A percentile compares a stretch with the other conserved stretches of the same genome.
Conservation (phyloP, 2,113 vertebrate species). For the Apodemus speciosus region DNA sequence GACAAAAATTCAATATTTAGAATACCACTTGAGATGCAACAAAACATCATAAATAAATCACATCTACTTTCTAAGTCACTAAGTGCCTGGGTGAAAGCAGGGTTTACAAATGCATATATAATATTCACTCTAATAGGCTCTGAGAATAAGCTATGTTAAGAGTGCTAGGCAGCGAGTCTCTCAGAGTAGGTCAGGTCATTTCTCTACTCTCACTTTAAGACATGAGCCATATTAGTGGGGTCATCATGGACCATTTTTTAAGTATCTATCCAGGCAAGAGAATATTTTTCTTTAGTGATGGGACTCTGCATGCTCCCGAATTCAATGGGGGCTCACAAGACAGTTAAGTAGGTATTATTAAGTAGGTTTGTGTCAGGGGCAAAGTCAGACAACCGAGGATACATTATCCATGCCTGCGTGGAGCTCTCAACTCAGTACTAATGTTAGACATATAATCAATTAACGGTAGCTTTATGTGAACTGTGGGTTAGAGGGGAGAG, state of each 20-base stretch:
- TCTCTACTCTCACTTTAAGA: not conserved
- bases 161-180: not conserved
- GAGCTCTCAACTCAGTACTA: not conserved
- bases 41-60: conserved; percentile 47
- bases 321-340: conserved; percentile 9
- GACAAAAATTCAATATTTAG: conserved; percentile 33
- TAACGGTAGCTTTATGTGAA: not conserved
- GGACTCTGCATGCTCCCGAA: not conserved
- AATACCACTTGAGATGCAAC: not conserved
- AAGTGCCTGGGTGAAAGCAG: not conserved
- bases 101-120: not conserved
- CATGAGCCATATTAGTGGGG: not conserved
- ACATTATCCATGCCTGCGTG: not conserved
- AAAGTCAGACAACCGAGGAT: not conserved
- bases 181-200: not conserved
- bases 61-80: not conserved
- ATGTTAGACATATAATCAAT: not conserved
- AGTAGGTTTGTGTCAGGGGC: not conserved
- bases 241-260: not conserved
- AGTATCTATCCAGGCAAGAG: not conserved
- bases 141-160: not conserved
- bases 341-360: not conserved
- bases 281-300: conserved; percentile 24
- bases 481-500: not conserved
- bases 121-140: not conserved